These are phyloP conservation scores for Eulithis testata DNA, from an alignment of 2,888 invertebrate species.

Conservation along the genomic window DNA sequence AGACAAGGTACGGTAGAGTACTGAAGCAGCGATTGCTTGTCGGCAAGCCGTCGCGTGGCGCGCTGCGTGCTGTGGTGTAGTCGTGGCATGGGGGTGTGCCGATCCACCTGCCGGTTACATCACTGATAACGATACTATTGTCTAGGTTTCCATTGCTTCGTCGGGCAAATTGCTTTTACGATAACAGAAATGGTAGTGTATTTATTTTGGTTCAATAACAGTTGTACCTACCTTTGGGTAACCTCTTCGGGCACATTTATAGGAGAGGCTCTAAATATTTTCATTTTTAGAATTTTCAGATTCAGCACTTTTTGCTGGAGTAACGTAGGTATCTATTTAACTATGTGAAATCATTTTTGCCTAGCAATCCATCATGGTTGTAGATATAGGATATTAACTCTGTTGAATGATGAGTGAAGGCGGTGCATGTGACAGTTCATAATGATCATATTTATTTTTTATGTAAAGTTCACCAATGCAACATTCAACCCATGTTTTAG, in stretches of 20 bases:
- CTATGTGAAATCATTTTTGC: no score
- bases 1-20: conserved; percentile 67
- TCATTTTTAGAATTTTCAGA: no score
- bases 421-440: conserved; percentile 2
- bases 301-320: no score
- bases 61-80: conserved; percentile 37
- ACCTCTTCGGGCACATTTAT: neutral
- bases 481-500: no score
- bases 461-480: no score
- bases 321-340: no score
- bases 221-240: neutral
- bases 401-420: neutral
- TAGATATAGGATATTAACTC: no score
- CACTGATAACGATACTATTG: conserved; percentile 42
- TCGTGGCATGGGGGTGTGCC: conserved; percentile 37
- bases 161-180: conserved; percentile 24
- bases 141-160: conserved; percentile 30
- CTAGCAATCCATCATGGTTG: no score
- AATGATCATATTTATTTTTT: neutral
- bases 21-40: conserved; percentile 40
- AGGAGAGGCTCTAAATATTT: no score
- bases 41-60: conserved; percentile 31
- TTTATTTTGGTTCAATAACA: conserved; percentile 10
- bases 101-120: conserved; percentile 39
- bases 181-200: conserved; percentile 12